Base-by-base conservation (phyloP, 2,888 invertebrate genomes). In the Drosophila flavopinicola region DNA sequence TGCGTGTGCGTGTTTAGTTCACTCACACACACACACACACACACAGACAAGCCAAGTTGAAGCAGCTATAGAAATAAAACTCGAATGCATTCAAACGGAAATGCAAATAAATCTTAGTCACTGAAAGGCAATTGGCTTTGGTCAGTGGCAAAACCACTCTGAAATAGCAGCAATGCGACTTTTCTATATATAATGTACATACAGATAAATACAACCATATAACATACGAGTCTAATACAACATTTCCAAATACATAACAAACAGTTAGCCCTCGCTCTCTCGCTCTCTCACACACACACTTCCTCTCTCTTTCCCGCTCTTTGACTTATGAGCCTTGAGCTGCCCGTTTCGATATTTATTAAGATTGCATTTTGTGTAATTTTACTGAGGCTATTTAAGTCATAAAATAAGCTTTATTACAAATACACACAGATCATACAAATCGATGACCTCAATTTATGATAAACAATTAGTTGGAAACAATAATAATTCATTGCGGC, bases 71-170 rank as follows among this genome's bases (percentile, higher is more conserved):
- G 69, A 66, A 80, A 75, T 78, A 82, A 82, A 78, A 80, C 60
- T 68, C 58, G 63, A 80, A 75, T 69, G 78, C 78, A 78, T 82
- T 82, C 83, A 73, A 61, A 71, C 69, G 78, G 78, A 82, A 82
- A 79, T 79, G 78, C 78, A 79, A 82, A 79, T 79, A 79, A 79
- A 79, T 79, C 78, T 82, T 82, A 79, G 75, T 78, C 83, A 79
- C 69, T 72, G 66, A 56, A 78, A 80, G 75, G 78, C 82, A 83
- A 82, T 79, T 79, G 82, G 78, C 75, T 78, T 68, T 82, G 65
- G 76, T 75, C 78, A 75, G 74, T 66, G 47, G 51, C 20, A 49
- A 58, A 66, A 47, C 51, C 63, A 41, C 68, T 66, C 44, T 30
- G 29, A 52, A 48, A 48, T 53, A 37, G 30, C 63, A 63, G 64